Conservation (phyloP, 2,113 vertebrate genomes). For the Pampusana beccarii region DNA sequence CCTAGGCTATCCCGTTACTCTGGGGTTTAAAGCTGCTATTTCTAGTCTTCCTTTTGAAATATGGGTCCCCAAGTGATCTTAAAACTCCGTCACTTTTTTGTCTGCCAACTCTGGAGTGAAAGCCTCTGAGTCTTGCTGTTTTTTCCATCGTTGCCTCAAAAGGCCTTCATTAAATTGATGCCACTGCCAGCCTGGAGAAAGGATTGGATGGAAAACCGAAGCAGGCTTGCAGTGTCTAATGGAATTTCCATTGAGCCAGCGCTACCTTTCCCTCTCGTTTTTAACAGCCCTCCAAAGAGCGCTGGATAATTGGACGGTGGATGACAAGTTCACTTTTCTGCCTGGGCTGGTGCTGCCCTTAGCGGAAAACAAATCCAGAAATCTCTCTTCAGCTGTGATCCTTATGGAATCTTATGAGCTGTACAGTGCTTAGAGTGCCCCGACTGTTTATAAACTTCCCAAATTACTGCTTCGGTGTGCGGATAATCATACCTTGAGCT, state of each 20-base stretch:
- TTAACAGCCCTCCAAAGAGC: neutral
- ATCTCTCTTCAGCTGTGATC: neutral
- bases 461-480: neutral
- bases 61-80: constrained; percentile 29
- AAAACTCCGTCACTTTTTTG: neutral
- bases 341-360: neutral
- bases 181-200: constrained; percentile 21
- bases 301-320: neutral
- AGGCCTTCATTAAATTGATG: constrained; percentile 25
- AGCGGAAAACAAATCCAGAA: neutral
- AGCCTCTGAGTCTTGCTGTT: constrained; percentile 41
- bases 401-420: neutral
- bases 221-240: neutral
- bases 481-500: constrained; percentile 46
- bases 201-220: neutral
- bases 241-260: neutral
- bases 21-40: constrained; percentile 61
- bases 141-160: constrained; percentile 17
- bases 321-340: neutral
- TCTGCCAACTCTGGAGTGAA: constrained; percentile 7
- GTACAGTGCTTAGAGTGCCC: neutral
- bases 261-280: neutral
- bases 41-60: constrained; percentile 57
- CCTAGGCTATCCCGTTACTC: neutral
- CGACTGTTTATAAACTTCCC: neutral